Evolutionary conservation across 92 coral and sea anemone genomes (phyloP), one percentile per base, ranked within the genome.

Genomic region (Nematostella vectensis): DNA sequence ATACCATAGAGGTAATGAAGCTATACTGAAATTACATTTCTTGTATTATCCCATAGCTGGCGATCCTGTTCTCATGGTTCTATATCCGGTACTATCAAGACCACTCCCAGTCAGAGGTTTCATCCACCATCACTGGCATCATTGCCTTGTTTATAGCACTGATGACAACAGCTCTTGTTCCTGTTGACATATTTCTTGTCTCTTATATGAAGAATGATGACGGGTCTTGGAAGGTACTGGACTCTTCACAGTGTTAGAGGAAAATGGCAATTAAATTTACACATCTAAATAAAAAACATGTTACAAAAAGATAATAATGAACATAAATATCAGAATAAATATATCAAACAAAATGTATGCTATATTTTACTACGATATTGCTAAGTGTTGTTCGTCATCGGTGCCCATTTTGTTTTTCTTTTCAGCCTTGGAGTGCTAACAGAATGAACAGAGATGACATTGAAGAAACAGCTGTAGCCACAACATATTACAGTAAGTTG

Each of bases 211-310:
- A 91, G 63, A 86, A 78, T 43, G 47, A 63, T 28, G 81, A 91
- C 65, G 98, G 98, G 18, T 57, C 88, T 2, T 91, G 94, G 85
- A 91, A 91, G 93, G 98, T 91, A 38, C n/a, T n/a, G n/a, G n/a
- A 21, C 40, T 31, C 16, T 2, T 28, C 2, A n/a, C n/a, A 0
- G 42, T 55, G 1, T 38, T 38, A 11, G 11, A 20, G 23, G 30
- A 17, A 23, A 22, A 24, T 38, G 13, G 4, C 24, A 11, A 19
- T 15, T n/a, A n/a, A n/a, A n/a, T n/a, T n/a, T n/a, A n/a, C n/a
- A n/a, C n/a, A n/a, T n/a, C n/a, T n/a, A n/a, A n/a, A n/a, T n/a
- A n/a, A n/a, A n/a, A n/a, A n/a, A n/a, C n/a, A n/a, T n/a, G n/a
- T n/a, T n/a, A n/a, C n/a, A n/a, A n/a, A n/a, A n/a, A n/a, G n/a